These are phyloP conservation scores for Apomyelois bistriatella DNA, from an alignment of 2,888 invertebrate species.

Conservation along the genomic window DNA sequence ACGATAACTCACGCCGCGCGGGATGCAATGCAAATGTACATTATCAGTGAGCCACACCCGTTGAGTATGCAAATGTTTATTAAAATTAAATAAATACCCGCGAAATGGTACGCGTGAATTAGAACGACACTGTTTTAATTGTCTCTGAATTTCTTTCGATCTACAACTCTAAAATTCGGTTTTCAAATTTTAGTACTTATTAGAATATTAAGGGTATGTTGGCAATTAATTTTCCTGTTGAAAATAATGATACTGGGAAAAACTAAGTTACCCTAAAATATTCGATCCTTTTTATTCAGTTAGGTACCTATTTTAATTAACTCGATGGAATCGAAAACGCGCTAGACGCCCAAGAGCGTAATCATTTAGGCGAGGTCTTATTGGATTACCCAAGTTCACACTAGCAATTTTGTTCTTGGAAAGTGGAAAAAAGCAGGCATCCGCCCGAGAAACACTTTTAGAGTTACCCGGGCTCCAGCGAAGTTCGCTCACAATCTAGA, in stretches of 20 bases:
- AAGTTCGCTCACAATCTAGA: conserved; percentile 72
- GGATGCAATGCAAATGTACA: conserved; percentile 59
- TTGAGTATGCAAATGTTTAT: conserved; percentile 72
- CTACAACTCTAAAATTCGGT: background rate
- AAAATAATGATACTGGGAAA: background rate
- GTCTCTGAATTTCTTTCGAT: background rate
- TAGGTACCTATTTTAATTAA: conserved; percentile 42
- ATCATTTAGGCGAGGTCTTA: conserved; percentile 45
- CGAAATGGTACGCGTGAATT: conserved; percentile 18
- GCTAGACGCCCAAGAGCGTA: conserved; percentile 18
- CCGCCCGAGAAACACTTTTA: conserved; percentile 48
- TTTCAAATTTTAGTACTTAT: no score
- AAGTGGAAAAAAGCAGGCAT: conserved; percentile 36
- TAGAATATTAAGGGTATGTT: background rate
- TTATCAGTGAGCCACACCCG: conserved; percentile 63
- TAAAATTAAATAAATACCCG: conserved; percentile 73
- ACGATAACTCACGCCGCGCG: conserved; percentile 57
- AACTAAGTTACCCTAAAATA: background rate
- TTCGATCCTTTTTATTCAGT: background rate
- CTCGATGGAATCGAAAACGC: conserved; percentile 41
- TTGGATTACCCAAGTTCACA: conserved; percentile 51
- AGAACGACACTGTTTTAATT: background rate
- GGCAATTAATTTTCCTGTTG: background rate
- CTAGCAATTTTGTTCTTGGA: conserved; percentile 43
- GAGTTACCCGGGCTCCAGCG: conserved; percentile 40